These are phyloP conservation scores for Azemiops feae DNA, from an alignment of 2,113 vertebrate genomes.

Conservation along the genomic window DNA sequence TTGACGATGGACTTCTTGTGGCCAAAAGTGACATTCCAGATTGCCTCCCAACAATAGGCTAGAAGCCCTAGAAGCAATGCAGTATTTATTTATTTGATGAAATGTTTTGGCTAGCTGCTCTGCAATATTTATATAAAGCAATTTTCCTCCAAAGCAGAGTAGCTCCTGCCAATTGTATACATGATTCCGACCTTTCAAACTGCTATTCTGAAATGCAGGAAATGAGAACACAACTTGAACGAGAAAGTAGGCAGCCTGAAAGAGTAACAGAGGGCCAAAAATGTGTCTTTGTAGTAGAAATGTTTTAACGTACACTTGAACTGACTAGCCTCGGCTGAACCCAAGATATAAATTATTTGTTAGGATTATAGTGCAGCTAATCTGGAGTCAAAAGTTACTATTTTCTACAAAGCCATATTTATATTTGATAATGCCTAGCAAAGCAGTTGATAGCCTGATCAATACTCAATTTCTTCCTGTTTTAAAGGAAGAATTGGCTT, in stretches of 20 bases:
- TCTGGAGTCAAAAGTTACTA: not conserved
- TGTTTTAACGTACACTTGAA: not conserved
- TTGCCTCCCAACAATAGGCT: constrained; percentile 46
- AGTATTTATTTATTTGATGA: constrained; percentile 72
- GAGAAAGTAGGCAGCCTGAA: not conserved
- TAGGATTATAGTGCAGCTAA: not conserved
- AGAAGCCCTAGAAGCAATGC: constrained; percentile 61
- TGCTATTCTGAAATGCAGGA: not conserved
- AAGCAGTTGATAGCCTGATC: not conserved
- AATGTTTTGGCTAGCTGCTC: constrained; percentile 1
- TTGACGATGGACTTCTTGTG: constrained; percentile 49
- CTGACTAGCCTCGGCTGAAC: not conserved
- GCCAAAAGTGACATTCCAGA: constrained; percentile 35
- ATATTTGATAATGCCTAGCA: not conserved
- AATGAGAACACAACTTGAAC: not conserved
- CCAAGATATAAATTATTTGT: not conserved
- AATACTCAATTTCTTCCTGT: not conserved
- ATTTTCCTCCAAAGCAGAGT: not conserved
- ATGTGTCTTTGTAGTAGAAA: not conserved
- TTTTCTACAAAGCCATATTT: constrained; percentile 23
- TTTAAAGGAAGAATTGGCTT: not conserved
- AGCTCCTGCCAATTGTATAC: not conserved
- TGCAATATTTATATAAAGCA: constrained; percentile 55
- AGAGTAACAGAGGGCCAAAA: not conserved
- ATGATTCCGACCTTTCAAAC: not conserved